Percentiles rank a stretch among this genome's conserved stretches.
phyloP scores from a whole-genome alignment of 1,140 invertebrate species.

The Platorchestia sp. region DNA sequence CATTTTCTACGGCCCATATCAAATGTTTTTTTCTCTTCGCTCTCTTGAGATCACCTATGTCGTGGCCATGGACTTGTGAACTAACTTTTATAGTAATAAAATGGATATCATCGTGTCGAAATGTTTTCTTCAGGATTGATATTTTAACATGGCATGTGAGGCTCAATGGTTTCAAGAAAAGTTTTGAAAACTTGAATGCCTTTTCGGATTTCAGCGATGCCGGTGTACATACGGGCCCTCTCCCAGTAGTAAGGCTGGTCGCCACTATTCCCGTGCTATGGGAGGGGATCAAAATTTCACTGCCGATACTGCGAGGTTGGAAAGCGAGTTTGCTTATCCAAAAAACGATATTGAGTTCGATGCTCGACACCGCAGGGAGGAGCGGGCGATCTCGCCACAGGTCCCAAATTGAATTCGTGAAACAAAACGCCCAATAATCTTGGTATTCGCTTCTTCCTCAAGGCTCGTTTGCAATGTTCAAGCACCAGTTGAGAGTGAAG shows the following conservation, averaged over 20 bases:
- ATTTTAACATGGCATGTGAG: no score
- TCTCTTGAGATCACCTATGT: no score
- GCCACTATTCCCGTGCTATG: not conserved
- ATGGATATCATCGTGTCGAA: no score
- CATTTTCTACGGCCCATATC: no score
- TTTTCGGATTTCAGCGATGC: no score
- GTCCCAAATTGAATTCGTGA: conserved; percentile 26
- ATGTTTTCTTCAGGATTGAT: no score
- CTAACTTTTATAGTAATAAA: no score
- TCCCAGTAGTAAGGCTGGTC: not conserved
- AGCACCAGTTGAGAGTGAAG: not conserved
- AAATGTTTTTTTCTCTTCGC: no score
- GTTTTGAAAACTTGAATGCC: no score
- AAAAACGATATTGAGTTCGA: conserved; percentile 51
- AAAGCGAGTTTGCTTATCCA: conserved; percentile 51
- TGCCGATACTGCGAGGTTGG: conserved; percentile 19
- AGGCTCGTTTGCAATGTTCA: not conserved
- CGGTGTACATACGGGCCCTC: not conserved
- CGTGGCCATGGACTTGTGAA: no score
- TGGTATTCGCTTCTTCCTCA: conserved; percentile 17
- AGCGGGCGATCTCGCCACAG: not conserved
- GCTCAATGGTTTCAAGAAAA: no score
- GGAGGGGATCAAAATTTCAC: not conserved
- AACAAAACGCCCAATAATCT: conserved; percentile 40
- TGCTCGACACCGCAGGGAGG: conserved; percentile 4